These are phyloP conservation scores for Meloidogyne exigua DNA, from an alignment of 1,140 invertebrate genomes.

Conservation along the genomic window DNA sequence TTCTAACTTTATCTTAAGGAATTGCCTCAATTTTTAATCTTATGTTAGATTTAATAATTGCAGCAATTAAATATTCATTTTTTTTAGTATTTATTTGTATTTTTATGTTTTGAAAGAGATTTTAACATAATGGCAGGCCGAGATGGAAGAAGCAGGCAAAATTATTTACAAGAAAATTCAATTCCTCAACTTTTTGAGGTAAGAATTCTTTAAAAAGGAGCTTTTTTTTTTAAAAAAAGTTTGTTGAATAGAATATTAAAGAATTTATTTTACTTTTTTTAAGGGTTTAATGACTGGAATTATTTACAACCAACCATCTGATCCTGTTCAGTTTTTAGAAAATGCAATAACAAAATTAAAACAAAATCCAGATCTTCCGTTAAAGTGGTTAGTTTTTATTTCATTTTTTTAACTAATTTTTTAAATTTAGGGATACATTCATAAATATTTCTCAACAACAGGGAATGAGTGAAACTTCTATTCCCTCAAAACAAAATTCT, in stretches of 20 bases:
- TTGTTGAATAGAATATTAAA: too few relatives aligned
- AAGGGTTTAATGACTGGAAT: constrained; percentile 63
- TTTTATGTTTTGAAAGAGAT: neutral
- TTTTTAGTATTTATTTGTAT: neutral
- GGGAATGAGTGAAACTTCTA: neutral
- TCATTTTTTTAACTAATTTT: neutral
- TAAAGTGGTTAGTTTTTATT: constrained; percentile 44
- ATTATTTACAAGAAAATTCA: constrained; percentile 59
- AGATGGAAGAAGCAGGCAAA: constrained; percentile 19
- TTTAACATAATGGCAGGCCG: neutral
- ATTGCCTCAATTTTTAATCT: neutral
- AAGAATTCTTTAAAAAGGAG: constrained; percentile 5
- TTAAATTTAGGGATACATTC: neutral
- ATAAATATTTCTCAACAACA: neutral
- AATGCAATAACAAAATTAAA: constrained; percentile 43
- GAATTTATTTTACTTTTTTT: neutral
- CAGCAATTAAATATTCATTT: neutral
- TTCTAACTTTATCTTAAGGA: too few relatives aligned
- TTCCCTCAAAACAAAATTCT: neutral
- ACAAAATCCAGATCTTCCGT: constrained; percentile 41
- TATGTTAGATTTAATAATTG: neutral
- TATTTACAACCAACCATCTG: constrained; percentile 60
- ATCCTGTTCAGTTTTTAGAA: constrained; percentile 59
- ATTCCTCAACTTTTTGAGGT: constrained; percentile 64
- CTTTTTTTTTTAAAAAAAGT: constrained; percentile 11